phyloP scores from a whole-genome alignment of 2,888 invertebrate species.

The Lordiphosa fenestrarum region DNA sequence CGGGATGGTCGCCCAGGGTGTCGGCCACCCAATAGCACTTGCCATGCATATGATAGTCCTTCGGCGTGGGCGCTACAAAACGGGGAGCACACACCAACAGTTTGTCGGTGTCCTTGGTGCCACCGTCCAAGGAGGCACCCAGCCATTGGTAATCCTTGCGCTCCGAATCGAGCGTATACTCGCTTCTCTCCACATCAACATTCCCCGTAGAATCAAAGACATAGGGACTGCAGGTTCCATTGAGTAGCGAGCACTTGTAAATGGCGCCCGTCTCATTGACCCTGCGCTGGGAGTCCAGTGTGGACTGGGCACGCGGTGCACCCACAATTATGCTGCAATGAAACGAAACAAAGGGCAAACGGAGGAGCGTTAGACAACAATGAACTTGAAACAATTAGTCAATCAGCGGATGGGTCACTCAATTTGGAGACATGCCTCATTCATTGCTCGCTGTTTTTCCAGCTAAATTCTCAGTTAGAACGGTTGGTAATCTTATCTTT shows the following conservation, averaged over 20 bases:
- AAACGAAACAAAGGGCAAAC: not conserved
- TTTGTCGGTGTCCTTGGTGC: conserved; percentile 78
- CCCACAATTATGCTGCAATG: conserved; percentile 81
- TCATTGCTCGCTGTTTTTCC: conserved; percentile 32
- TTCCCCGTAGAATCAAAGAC: conserved; percentile 79
- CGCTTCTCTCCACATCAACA: conserved; percentile 58
- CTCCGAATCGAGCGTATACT: conserved; percentile 77
- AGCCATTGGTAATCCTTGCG: conserved; percentile 81
- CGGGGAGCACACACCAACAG: conserved; percentile 80
- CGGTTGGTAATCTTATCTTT: conserved; percentile 12
- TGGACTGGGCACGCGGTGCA: conserved; percentile 82
- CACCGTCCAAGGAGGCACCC: conserved; percentile 81
- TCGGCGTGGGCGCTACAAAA: conserved; percentile 65
- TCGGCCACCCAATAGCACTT: conserved; percentile 80
- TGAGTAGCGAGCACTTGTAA: conserved; percentile 80
- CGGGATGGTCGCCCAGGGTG: conserved; percentile 71
- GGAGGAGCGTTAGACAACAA: too few relatives aligned
- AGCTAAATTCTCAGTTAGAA: conserved; percentile 14
- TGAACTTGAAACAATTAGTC: not conserved
- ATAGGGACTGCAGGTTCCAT: conserved; percentile 77
- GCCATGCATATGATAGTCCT: conserved; percentile 79
- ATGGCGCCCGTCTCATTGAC: conserved; percentile 82
- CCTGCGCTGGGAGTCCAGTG: conserved; percentile 74
- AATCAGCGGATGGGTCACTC: conserved; percentile 32
- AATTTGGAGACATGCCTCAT: conserved; percentile 28